These are phyloP conservation scores for Eupithecia dodoneata DNA, from an alignment of 2,888 invertebrate species.

Conservation along the genomic window DNA sequence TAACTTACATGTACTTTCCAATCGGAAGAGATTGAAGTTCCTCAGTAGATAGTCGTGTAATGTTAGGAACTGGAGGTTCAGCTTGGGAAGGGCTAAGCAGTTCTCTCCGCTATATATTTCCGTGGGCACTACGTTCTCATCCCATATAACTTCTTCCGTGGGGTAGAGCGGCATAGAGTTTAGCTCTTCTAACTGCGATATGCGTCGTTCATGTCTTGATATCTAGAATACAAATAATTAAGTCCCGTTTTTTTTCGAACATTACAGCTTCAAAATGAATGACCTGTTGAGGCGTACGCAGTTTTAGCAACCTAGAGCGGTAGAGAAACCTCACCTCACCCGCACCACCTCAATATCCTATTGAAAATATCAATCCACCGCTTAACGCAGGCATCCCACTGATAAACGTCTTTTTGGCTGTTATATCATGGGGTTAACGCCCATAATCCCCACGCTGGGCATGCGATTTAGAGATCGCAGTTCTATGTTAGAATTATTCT, in stretches of 20 bases:
- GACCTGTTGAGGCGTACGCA: neutral
- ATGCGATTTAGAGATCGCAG: neutral
- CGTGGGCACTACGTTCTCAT: slow-evolving; percentile 98
- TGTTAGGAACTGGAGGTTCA: slow-evolving; percentile 99
- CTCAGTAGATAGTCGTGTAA: slow-evolving; percentile 98
- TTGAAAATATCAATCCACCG: too few species aligned
- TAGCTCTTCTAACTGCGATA: slow-evolving; percentile 96
- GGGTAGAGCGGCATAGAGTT: slow-evolving; percentile 99
- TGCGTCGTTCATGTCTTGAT: slow-evolving; percentile 93
- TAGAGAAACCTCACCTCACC: neutral
- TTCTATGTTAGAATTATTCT: neutral
- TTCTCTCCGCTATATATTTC: slow-evolving; percentile 98
- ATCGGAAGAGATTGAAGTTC: slow-evolving; percentile 98
- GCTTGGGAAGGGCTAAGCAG: slow-evolving; percentile 97
- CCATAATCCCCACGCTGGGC: neutral
- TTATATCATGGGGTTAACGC: too few species aligned
- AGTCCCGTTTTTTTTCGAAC: neutral
- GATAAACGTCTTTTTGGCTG: too few species aligned
- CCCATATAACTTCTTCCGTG: slow-evolving; percentile 99
- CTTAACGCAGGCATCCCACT: too few species aligned
- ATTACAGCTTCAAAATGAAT: neutral
- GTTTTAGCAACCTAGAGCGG: neutral
- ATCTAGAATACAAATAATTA: slow-evolving; percentile 73
- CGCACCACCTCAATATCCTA: neutral
- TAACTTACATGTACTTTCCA: slow-evolving; percentile 97